Base-by-base conservation (phyloP, 2,888 invertebrate species). In the Pediacus dermestoides region DNA sequence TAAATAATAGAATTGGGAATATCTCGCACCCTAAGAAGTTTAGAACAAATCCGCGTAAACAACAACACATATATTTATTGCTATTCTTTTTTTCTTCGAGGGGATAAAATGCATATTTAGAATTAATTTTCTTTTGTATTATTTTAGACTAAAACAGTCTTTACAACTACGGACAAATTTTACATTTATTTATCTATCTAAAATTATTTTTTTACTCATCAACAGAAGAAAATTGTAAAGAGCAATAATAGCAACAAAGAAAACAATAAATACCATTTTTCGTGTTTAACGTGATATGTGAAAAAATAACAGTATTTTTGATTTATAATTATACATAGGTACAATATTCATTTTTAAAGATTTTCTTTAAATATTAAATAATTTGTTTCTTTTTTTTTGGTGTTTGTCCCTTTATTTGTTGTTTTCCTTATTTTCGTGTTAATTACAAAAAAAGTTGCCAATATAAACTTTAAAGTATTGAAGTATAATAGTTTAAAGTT, bases 21-120 rank as follows among this genome's bases (percentile, higher is more conserved):
- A n/a, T n/a, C n/a, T n/a, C n/a, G n/a, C n/a, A n/a, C n/a, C n/a
- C n/a, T n/a, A n/a, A n/a, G n/a, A n/a, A n/a, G n/a, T n/a, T n/a
- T n/a, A n/a, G n/a, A n/a, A n/a, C n/a, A n/a, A n/a, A n/a, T n/a
- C n/a, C n/a, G n/a, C n/a, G n/a, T n/a, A n/a, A n/a, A n/a, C n/a
- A n/a, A n/a, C n/a, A n/a, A n/a, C 56, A 63, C 62, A 62, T 58
- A 58, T 54, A 61, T 58, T 66, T 66, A 66, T 66, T 66, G 66
- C 66, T 66, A 66, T 23, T 23, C 53, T 51, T 55, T 46, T 56
- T 55, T 48, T 44, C 43, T 44, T 48, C n/a, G n/a, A n/a, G n/a
- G 43, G 42, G 10, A 41, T 48, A 48, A n/a, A 48, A 46, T 49
- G 45, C 46, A 43, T 50, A 50, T 58, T 61, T 60, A 58, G 57